Evolutionary conservation across 2,888 invertebrate genomes (phyloP), one percentile per base, ranked within the genome.

Genomic region (Branchellion lobata): DNA sequence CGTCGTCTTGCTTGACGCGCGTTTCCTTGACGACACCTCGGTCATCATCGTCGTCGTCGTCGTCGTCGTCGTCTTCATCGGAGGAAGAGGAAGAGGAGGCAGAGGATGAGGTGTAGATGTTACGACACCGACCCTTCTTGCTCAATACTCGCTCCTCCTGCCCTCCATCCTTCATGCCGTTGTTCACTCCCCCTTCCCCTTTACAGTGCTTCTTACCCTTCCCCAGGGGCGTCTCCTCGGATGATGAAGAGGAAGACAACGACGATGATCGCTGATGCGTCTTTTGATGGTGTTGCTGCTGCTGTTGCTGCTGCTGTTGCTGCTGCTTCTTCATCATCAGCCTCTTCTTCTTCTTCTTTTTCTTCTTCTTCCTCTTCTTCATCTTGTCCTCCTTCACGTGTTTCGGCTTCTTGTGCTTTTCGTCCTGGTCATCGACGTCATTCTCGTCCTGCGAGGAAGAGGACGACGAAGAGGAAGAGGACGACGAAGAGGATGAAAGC

Each of bases 401-500:
- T 31, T 79, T 79, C 53, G 29, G 11, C 21, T 29, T 36, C 24
- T 69, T 31, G 3, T n/a, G 11, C 1, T 78, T 73, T 29, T 81
- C 76, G 8, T 80, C 80, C 8, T 79, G 77, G 40, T 81, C 81
- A 33, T 27, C 80, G 27, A 21, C 40, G 33, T 14, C 61, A 57
- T 5, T 5, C 8, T 18, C 21, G 5, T 24, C 21, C 8, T 57
- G 11, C 3, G 65, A 47, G 27, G 31, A 8, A 1, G 73, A 79
- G 31, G 40, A 53, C 34, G 61, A 29, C 0, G 79, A 79, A 5
- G 73, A 31, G n/a, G 36, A 34, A 11, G 65, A 40, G 31, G 77
- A 77, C 31, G 40, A 40, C 0, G 74, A 74, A n/a, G 76, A 76
- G n/a, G 81, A 79, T 11, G 79, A 75, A n/a, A 78, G 79, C 40